A percentile compares a stretch with the other conserved stretches of the same genome.
Conservation (phyloP, 1,140 invertebrate genomes). For the Habropoda laboriosa region DNA sequence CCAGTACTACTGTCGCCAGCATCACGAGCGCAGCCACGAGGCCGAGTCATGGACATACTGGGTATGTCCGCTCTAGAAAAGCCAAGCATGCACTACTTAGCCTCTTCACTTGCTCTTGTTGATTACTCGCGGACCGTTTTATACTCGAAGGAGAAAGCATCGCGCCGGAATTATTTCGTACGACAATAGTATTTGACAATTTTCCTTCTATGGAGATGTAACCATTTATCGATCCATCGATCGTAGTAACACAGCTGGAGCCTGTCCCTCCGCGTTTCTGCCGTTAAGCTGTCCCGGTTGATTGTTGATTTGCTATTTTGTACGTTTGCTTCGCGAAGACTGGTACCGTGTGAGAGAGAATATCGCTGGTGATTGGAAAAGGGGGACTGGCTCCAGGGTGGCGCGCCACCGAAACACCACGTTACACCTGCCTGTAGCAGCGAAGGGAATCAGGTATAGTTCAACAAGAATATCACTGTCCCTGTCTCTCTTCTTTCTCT, state of each 20-base stretch:
- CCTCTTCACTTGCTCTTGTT: constrained; percentile 60
- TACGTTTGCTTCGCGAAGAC: neutral
- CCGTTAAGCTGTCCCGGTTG: neutral
- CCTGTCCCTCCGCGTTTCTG: constrained; percentile 19
- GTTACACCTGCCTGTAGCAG: constrained; percentile 1
- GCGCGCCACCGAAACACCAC: constrained; percentile 3
- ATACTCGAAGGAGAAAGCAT: too few relatives aligned
- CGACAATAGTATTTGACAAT: too few relatives aligned
- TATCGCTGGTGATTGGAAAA: neutral
- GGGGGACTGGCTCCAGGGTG: constrained; percentile 42
- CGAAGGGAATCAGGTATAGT: constrained; percentile 38
- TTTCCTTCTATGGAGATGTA: neutral
- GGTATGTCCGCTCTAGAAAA: constrained; percentile 80
- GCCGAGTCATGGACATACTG: constrained; percentile 81
- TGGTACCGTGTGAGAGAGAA: neutral
- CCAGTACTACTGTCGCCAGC: constrained; percentile 81
- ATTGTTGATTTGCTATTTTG: too few relatives aligned
- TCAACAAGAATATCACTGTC: constrained; percentile 13
- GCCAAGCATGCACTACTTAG: constrained; percentile 76
- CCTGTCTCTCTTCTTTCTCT: neutral
- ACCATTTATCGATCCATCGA: constrained; percentile 30
- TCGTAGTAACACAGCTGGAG: constrained; percentile 12
- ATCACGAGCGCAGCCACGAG: constrained; percentile 78
- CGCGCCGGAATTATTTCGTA: too few relatives aligned
- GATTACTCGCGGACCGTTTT: constrained; percentile 15